Evolutionary conservation across 2,888 invertebrate species (phyloP).

Genomic region (Mactromeris polynyma): DNA sequence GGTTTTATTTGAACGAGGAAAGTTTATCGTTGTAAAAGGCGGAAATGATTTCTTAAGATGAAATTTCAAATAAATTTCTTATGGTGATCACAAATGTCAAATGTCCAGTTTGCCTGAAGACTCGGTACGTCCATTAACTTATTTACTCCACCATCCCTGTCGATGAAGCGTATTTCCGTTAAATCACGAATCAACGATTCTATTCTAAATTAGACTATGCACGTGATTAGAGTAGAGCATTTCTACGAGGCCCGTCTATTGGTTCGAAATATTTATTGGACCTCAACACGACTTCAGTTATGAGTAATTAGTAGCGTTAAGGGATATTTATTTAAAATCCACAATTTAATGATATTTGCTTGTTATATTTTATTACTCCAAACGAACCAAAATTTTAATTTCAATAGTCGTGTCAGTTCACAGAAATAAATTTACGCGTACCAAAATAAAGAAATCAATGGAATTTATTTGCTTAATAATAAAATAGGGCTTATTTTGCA

Average conservation of each 20-base stretch:
- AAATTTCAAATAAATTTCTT: conserved; percentile 9
- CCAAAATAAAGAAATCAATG: too few species aligned
- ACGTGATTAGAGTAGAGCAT: not conserved
- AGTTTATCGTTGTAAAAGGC: not conserved
- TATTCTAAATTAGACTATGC: not conserved
- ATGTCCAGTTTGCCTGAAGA: not conserved
- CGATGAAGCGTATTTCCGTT: not conserved
- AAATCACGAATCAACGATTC: not conserved
- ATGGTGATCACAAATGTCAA: not conserved
- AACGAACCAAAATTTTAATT: too few species aligned
- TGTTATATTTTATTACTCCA: too few species aligned
- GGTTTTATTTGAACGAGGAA: not conserved
- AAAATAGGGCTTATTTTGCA: too few species aligned
- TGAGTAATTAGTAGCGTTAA: not conserved
- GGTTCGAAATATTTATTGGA: not conserved
- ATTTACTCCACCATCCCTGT: not conserved
- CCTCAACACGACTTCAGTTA: not conserved
- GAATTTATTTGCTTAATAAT: too few species aligned
- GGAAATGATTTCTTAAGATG: conserved; percentile 8
- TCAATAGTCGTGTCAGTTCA: too few species aligned
- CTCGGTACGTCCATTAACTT: not conserved
- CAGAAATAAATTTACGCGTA: too few species aligned
- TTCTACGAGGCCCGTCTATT: conserved; percentile 3
- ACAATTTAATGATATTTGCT: too few species aligned
- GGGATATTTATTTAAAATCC: not conserved